Conservation (phyloP, 2,113 vertebrate species). For the Brachyhypopomus occidentalis region DNA sequence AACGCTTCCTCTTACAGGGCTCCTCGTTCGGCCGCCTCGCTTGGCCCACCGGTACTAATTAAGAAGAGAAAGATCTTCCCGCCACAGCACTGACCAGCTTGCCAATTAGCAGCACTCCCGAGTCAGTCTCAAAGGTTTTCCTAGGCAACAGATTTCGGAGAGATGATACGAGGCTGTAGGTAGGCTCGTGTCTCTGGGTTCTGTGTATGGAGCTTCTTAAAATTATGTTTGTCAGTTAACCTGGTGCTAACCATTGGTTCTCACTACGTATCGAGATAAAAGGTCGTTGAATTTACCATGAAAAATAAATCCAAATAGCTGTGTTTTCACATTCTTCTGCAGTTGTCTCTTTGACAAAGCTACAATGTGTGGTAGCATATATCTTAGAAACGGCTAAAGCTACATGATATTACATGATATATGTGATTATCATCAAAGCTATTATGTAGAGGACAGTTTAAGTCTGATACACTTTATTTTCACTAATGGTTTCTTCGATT, state of each 20-base stretch:
- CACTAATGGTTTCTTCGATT: neutral
- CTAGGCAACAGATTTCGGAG: conserved; percentile 37
- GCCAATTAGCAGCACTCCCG: conserved; percentile 58
- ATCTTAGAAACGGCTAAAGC: too few species aligned
- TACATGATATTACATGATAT: too few species aligned
- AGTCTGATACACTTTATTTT: neutral
- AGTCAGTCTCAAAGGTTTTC: conserved; percentile 35
- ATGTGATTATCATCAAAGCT: neutral
- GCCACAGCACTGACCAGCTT: conserved; percentile 51
- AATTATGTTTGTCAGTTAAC: neutral
- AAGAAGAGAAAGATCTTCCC: conserved; percentile 59
- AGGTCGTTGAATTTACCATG: conserved; percentile 9
- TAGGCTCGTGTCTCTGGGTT: neutral
- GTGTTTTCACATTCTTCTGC: neutral
- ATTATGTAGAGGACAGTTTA: neutral
- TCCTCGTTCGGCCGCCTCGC: conserved; percentile 50
- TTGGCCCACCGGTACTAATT: conserved; percentile 65
- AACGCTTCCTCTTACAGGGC: conserved; percentile 47
- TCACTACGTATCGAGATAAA: conserved; percentile 4
- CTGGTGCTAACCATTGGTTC: neutral
- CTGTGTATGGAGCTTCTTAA: conserved; percentile 16
- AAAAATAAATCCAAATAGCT: neutral
- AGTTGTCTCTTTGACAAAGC: neutral
- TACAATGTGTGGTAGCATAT: too few species aligned
- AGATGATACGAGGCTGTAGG: conserved; percentile 33